Evolutionary conservation across 2,888 invertebrate genomes (phyloP), one percentile per base, ranked within the genome.

Genomic region (Leuctra nigra): DNA sequence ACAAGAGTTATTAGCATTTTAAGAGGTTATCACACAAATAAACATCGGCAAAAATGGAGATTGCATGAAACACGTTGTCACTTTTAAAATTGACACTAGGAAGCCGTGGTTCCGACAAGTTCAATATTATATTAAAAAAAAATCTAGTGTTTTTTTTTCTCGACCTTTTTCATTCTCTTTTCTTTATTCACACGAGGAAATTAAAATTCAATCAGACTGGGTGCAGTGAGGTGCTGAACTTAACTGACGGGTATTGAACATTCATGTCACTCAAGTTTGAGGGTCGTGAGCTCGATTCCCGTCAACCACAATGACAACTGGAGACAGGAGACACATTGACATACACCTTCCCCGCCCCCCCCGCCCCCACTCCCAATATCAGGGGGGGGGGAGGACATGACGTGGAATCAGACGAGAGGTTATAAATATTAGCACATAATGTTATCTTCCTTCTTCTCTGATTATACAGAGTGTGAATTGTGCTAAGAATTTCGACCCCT

Each of bases 161-260:
- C 29, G 6, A 11, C 29, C 29, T 29, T n/a, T n/a, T n/a, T n/a
- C n/a, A n/a, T 47, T 25, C 11, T 41, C 41, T 41, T 11, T 41
- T 41, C 16, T 41, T 20, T 29, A 2, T 14, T 13, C 16, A n/a
- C 25, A 46, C 23, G 3, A 53, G 58, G 55, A 53, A 58, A 58
- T 58, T 55, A 58, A 55, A 55, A 58, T 58, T 58, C 58, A 55
- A 58, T 58, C 58, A 58, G 55, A 22, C 24, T 25, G 20, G 44
- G 38, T 18, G 25, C 41, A 11, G 36, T 44, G 22, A 39, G 44
- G 46, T 23, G 35, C 33, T 53, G 53, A 24, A 18, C 38, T 29
- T 41, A n/a, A n/a, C 25, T 56, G 56, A 56, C 56, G 33, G 39
- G 41, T 56, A 56, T 52, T 52, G 56, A 56, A 53, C 56, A 56